Evolutionary conservation across 1,140 invertebrate species (phyloP).

Genomic region (Cydia fagiglandana): DNA sequence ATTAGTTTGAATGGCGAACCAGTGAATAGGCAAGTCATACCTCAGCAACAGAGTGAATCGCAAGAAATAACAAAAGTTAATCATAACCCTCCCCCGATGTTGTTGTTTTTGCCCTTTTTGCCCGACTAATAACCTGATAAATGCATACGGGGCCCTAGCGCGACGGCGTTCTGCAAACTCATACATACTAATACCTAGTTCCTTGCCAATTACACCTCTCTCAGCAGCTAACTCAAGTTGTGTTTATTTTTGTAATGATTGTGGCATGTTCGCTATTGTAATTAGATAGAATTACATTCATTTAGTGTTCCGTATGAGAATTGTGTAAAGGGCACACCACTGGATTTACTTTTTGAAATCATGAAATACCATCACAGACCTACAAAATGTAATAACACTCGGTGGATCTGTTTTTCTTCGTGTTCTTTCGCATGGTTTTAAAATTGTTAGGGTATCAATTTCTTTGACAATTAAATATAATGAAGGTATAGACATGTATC

Average conservation of each 20-base stretch:
- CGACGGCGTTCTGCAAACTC: conserved; percentile 26
- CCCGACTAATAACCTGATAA: conserved; percentile 26
- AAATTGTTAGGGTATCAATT: no score
- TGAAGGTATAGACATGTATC: no score
- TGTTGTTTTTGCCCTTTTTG: conserved; percentile 25
- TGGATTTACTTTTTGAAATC: no score
- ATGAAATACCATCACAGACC: no score
- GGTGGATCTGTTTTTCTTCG: no score
- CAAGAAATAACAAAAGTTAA: conserved; percentile 22
- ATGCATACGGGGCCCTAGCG: conserved; percentile 16
- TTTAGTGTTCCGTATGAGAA: background rate
- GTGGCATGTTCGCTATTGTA: conserved; percentile 2
- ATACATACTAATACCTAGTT: conserved; percentile 27
- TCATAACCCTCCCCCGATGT: conserved; percentile 18
- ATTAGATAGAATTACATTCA: background rate
- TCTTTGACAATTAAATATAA: no score
- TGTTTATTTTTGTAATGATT: conserved; percentile 21
- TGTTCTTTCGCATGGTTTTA: no score
- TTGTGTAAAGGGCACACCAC: background rate
- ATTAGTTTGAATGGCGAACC: conserved; percentile 49
- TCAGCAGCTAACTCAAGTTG: background rate
- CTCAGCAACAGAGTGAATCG: conserved; percentile 12
- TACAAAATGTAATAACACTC: no score
- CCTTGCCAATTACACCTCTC: conserved; percentile 21
- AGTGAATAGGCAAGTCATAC: conserved; percentile 58